Base-by-base conservation (phyloP, 2,888 invertebrate species). In the Macrosiphum euphorbiae region DNA sequence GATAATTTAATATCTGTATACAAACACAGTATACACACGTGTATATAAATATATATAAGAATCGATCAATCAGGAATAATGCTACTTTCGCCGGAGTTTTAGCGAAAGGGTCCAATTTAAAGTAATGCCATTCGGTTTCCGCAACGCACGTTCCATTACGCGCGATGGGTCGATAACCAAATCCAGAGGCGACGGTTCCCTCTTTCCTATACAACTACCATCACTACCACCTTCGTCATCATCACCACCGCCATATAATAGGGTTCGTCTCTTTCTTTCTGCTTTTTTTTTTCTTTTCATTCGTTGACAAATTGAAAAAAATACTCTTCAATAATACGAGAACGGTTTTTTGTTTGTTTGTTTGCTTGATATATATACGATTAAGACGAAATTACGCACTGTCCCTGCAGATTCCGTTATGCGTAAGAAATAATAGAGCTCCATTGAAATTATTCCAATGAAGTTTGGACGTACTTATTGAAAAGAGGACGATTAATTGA, bases 21-120 rank as follows among this genome's bases (percentile, higher is more conserved):
- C n/a, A 11, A 24, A 41, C 41, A 44, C 44, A 44, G 44, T 7
- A 7, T 7, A 7, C 7, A 52, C 78, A 35, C 35, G 44, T 35
- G 7, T 61, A 35, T 47, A 35, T 7, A 47, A 44, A 61, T 35
- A 61, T 47, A 44, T 86, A 78, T 88, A 88, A 78, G 78, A 88
- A 92, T 92, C 92, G 92, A 92, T 92, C 92, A 92, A 92, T 92
- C 92, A 92, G 88, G n/a, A 92, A 84, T 92, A 89, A 88, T 89
- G 92, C 88, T 92, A 89, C 92, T 92, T 92, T 92, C 92, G 88
- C 55, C 84, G 55, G 92, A 92, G 92, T 92, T 92, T 92, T 92
- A 92, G 92, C 92, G n/a, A 78, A 55, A 55, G 88, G 88, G 88
- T 84, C 92, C 92, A 92, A 92, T 92, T 84, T 92, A 92, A 92